phyloP scores from a whole-genome alignment of 2,888 invertebrate species.

The Melanotus villosus region DNA sequence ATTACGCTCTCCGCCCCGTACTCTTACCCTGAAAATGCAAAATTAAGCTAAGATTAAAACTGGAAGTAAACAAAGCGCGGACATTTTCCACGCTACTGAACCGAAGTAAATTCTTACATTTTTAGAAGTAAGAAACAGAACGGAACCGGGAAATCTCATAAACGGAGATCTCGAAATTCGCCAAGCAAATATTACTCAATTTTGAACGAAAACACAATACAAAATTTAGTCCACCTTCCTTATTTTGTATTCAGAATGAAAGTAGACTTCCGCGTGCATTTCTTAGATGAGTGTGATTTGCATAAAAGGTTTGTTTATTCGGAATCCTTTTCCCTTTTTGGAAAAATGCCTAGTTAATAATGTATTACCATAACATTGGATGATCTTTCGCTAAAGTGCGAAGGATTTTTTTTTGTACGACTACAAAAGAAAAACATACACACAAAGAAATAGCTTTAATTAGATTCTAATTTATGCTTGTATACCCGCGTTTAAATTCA shows the following conservation, averaged over 20 bases:
- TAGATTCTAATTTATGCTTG: constrained; percentile 17
- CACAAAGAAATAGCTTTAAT: neutral
- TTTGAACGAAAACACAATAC: constrained; percentile 4
- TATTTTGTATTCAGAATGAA: constrained; percentile 2
- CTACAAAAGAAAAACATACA: neutral
- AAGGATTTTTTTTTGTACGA: too few species aligned
- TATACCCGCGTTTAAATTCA: constrained; percentile 4
- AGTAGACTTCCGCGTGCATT: neutral
- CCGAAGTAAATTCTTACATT: constrained; percentile 3
- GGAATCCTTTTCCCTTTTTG: too few species aligned
- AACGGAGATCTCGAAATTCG: constrained; percentile 15
- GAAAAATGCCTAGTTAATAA: too few species aligned
- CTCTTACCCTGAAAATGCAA: constrained; percentile 39
- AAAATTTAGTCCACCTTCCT: neutral
- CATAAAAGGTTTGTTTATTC: neutral
- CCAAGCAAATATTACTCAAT: constrained; percentile 10
- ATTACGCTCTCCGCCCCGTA: constrained; percentile 78
- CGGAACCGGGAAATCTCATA: constrained; percentile 8
- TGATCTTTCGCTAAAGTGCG: too few species aligned
- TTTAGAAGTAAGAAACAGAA: neutral
- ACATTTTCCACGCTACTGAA: neutral
- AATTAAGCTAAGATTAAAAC: constrained; percentile 17
- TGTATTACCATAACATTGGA: too few species aligned
- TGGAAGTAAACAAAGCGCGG: constrained; percentile 1
- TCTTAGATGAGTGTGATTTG: neutral